Base-by-base conservation (phyloP, 1,140 invertebrate genomes). In the Procambarus virginalis region DNA sequence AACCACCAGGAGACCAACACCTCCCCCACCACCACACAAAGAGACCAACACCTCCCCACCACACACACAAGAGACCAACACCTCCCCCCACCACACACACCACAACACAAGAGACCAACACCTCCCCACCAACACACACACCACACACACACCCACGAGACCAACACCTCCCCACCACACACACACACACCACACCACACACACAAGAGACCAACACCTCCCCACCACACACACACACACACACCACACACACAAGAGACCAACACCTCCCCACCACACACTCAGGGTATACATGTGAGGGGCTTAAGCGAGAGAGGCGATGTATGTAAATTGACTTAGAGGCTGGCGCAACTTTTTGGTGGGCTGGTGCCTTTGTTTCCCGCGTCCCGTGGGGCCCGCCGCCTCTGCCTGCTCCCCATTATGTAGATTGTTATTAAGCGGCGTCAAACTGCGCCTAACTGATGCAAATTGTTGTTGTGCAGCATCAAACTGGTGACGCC, bases 401-500 rank as follows among this genome's bases (percentile, higher is more conserved):
- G 58, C 58, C 84, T 86, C 84, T 77, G 84, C 84, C 84, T 60
- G 75, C 84, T 48, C 84, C 34, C 84, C 51, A 86, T 86, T 86
- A 86, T 86, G 84, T 79, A 86, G 60, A 86, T 86, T 86, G 84
- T 86, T 86, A 86, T 86, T 86, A 86, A 86, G 84, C 84, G 84
- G 84, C 84, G 84, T 86, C 84, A 86, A 86, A 86, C 84, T 86
- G 84, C 84, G 84, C 84, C 84, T 86, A 86, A 86, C 84, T 86
- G 84, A 86, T 86, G 84, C 84, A 86, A 86, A 86, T 86, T 86
- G 84, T 86, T 86, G 84, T 86, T 86, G 84, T 86, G 75, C 84
- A n/a, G 84, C 84, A 77, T 86, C 84, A 86, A 86, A 86, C 84
- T 86, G 75, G n/a, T 55, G 84, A n/a, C 64, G 49, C 46, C 68